These are phyloP conservation scores for Cactoblastis cactorum DNA, from an alignment of 2,888 invertebrate species.

Conservation along the genomic window DNA sequence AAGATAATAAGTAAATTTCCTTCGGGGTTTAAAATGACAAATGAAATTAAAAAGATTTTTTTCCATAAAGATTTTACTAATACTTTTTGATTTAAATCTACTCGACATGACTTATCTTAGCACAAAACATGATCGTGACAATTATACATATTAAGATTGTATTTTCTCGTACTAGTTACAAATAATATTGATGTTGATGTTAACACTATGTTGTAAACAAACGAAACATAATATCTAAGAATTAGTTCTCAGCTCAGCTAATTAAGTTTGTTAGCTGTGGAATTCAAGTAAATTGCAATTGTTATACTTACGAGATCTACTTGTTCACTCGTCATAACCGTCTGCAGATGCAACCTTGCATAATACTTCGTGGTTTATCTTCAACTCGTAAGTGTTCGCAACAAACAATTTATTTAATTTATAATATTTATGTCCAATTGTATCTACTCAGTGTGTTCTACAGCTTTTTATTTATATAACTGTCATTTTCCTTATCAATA, in stretches of 20 bases:
- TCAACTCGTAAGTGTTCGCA: not conserved
- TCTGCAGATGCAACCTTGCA: not conserved
- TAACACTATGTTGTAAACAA: not conserved
- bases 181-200: too few relatives aligned
- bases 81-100: too few relatives aligned
- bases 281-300: not conserved
- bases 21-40: too few relatives aligned
- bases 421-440: not conserved
- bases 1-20: not conserved
- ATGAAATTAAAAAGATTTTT: too few relatives aligned
- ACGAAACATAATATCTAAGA: not conserved
- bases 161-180: too few relatives aligned
- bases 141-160: too few relatives aligned
- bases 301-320: constrained; percentile 12
- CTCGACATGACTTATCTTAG: too few relatives aligned
- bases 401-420: not conserved
- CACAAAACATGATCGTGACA: too few relatives aligned
- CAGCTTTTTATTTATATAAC: too few relatives aligned
- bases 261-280: not conserved
- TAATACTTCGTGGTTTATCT: not conserved
- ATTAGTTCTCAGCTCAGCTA: not conserved
- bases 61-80: too few relatives aligned
- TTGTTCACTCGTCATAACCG: constrained; percentile 20
- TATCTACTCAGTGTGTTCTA: too few relatives aligned
- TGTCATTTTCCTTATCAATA: too few relatives aligned